These are phyloP conservation scores for Himalopsyche tibetana DNA, from an alignment of 2,888 invertebrate genomes.

Conservation along the genomic window DNA sequence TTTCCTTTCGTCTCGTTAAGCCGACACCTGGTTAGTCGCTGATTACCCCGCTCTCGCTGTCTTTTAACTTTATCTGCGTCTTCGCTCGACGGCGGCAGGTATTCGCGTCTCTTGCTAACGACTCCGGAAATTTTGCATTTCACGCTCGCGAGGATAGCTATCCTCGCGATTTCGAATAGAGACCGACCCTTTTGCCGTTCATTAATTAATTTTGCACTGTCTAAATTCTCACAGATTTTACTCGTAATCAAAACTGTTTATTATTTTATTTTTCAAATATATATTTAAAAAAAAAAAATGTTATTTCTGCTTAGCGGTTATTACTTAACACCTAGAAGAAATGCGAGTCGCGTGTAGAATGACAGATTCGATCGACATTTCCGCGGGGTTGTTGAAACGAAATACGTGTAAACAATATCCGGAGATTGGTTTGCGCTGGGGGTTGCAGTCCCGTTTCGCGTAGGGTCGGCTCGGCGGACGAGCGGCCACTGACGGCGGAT, in stretches of 20 bases:
- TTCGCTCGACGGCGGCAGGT: constrained; percentile 37
- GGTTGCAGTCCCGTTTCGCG: constrained; percentile 46
- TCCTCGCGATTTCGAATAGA: background rate
- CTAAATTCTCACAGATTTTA: background rate
- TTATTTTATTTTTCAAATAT: background rate
- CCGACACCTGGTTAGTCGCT: constrained; percentile 50
- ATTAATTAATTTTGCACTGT: background rate
- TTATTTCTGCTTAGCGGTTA: background rate
- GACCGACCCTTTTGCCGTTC: background rate
- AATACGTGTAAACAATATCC: constrained; percentile 56
- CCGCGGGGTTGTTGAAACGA: constrained; percentile 29
- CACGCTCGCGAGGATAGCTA: constrained; percentile 44
- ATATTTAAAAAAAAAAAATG: background rate
- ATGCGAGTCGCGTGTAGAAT: background rate
- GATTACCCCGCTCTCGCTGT: constrained; percentile 52
- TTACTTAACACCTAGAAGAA: background rate
- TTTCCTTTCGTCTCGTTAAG: constrained; percentile 48
- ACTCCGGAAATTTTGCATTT: constrained; percentile 52
- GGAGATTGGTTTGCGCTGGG: constrained; percentile 18
- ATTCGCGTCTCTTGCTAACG: constrained; percentile 45
- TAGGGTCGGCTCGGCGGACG: constrained; percentile 55
- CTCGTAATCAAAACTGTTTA: background rate
- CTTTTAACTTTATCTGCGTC: constrained; percentile 48
- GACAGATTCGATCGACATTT: constrained; percentile 16
- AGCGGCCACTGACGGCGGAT: constrained; percentile 63